Evolutionary conservation across 2,113 vertebrate genomes (phyloP).

Genomic region (Xiphophorus couchianus): DNA sequence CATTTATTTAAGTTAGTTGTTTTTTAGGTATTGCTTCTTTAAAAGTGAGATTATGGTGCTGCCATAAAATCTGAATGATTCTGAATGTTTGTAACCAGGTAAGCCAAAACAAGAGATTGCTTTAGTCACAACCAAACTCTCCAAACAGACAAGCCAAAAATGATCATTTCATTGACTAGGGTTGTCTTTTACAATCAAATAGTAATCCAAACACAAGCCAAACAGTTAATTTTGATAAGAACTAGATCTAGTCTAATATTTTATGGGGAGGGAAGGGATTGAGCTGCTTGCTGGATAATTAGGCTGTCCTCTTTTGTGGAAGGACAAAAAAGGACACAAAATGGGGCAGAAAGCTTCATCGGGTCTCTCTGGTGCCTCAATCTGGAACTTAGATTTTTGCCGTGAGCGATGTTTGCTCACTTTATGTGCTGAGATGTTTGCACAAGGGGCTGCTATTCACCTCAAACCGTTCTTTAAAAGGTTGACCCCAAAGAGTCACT

Average conservation of each 20-base stretch:
- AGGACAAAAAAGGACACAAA: constrained; percentile 45
- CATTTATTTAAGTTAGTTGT: no score
- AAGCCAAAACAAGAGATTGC: neutral
- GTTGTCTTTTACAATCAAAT: neutral
- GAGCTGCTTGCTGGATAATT: constrained; percentile 31
- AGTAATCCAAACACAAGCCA: neutral
- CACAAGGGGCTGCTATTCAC: constrained; percentile 36
- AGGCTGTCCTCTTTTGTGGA: constrained; percentile 46
- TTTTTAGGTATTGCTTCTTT: no score
- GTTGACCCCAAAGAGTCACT: constrained; percentile 21
- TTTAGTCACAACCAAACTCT: neutral
- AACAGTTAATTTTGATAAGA: no score
- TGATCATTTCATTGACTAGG: neutral
- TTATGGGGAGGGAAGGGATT: neutral
- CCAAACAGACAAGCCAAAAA: neutral
- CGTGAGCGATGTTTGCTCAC: constrained; percentile 50
- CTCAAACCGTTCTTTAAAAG: constrained; percentile 56
- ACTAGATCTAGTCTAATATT: no score
- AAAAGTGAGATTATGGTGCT: no score
- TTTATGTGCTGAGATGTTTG: constrained; percentile 25
- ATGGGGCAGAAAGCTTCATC: constrained; percentile 15
- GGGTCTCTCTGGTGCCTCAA: constrained; percentile 40
- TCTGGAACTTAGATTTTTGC: constrained; percentile 49
- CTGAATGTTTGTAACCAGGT: neutral
- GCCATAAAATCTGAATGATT: no score